Percentiles rank a stretch among this genome's conserved stretches.
Conservation (phyloP, 2,113 vertebrate genomes). For the Corythaixoides concolor region DNA sequence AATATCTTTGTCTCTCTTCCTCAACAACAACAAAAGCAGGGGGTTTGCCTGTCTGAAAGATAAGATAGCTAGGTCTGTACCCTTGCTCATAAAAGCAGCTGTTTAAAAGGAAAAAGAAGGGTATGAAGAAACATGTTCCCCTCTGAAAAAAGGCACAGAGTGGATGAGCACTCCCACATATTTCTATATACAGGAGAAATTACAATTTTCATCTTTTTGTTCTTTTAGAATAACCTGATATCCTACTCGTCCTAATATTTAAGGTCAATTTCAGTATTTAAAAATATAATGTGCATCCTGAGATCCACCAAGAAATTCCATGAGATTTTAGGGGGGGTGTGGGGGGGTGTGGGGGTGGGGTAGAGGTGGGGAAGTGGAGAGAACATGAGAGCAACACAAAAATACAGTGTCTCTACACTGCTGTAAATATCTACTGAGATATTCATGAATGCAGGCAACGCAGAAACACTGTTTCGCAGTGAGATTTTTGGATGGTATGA, state of each 20-base stretch:
- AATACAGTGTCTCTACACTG: not conserved
- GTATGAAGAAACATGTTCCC: not conserved
- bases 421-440: not conserved
- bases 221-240: not conserved
- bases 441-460: not conserved
- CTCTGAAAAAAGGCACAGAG: not conserved
- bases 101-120: not conserved
- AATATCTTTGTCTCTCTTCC: not conserved
- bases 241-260: not conserved
- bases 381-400: not conserved
- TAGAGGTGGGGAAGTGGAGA: not conserved
- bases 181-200: not conserved
- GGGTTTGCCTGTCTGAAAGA: not conserved
- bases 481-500: not conserved
- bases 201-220: not conserved
- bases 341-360: too few species aligned
- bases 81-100: not conserved
- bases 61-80: not conserved
- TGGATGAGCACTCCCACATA: not conserved
- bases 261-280: not conserved
- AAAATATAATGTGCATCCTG: not conserved
- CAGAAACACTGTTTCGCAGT: not conserved
- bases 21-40: not conserved
- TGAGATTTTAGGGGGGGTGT: not conserved
- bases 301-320: not conserved